phyloP scores from a whole-genome alignment of 2,113 vertebrate genomes.

The Phalacrocorax brasilianus region DNA sequence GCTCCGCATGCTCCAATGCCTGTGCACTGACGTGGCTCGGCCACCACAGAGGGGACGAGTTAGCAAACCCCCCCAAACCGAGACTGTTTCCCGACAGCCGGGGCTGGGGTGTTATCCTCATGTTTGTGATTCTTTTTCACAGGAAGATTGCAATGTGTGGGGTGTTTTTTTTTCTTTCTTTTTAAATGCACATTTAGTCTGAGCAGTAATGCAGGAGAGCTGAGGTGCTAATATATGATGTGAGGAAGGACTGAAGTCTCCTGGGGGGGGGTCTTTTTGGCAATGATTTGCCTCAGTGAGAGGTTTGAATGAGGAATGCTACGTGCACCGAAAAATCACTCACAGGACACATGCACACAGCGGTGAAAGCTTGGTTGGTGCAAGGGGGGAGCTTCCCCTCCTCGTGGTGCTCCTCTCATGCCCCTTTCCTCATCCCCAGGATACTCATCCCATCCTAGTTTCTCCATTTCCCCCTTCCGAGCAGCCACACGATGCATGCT shows the following conservation, averaged over 20 bases:
- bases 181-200: conserved; percentile 66
- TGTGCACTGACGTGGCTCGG: conserved; percentile 9
- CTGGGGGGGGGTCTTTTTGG: conserved; percentile 48
- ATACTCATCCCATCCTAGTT: not conserved
- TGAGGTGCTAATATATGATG: conserved; percentile 69
- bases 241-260: conserved; percentile 67
- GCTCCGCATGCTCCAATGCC: not conserved
- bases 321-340: conserved; percentile 4
- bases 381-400: not conserved
- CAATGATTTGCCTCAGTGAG: conserved; percentile 39
- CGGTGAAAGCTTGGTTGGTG: not conserved
- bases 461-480: not conserved
- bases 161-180: conserved; percentile 12
- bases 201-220: conserved; percentile 63
- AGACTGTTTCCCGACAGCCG: conserved; percentile 42
- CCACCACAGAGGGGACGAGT: not conserved
- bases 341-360: not conserved
- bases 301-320: conserved; percentile 48
- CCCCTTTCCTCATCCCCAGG: not conserved
- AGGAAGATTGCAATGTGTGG: conserved; percentile 56
- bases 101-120: conserved; percentile 57
- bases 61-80: not conserved
- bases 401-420: not conserved
- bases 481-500: not conserved
- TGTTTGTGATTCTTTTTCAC: conserved; percentile 67